A percentile compares a stretch with the other conserved stretches of the same genome.
These are phyloP conservation scores for Eupithecia tripunctaria DNA, from an alignment of 2,888 invertebrate species.

Conservation along the genomic window DNA sequence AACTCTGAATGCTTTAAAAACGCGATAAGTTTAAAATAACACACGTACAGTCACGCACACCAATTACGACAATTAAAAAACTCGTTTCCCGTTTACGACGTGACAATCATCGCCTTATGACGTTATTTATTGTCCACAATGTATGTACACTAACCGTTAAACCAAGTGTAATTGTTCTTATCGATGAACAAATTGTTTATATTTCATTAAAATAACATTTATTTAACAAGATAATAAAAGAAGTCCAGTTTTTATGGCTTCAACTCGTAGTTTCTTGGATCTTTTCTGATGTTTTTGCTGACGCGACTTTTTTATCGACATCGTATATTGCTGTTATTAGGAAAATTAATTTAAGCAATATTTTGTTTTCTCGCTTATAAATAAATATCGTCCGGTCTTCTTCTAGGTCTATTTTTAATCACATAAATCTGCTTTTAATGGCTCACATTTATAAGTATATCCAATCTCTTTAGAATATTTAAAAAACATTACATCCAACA, in stretches of 20 bases:
- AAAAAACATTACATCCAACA: conserved; percentile 18
- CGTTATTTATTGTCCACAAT: conserved; percentile 52
- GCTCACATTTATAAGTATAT: neutral
- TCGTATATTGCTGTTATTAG: too few relatives aligned
- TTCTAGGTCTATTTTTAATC: neutral
- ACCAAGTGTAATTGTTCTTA: conserved; percentile 33
- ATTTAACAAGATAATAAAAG: neutral
- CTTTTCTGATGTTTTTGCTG: too few relatives aligned
- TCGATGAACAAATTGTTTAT: conserved; percentile 39
- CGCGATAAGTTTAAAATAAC: neutral
- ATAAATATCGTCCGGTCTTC: too few relatives aligned
- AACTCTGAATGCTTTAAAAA: neutral
- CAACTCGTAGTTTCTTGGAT: neutral
- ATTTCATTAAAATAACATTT: conserved; percentile 3
- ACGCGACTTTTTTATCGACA: too few relatives aligned
- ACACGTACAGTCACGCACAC: conserved; percentile 26
- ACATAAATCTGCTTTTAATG: neutral
- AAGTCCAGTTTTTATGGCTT: neutral
- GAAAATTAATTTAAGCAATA: too few relatives aligned
- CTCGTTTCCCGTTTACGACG: conserved; percentile 54
- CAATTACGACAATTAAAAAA: conserved; percentile 65
- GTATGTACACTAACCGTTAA: conserved; percentile 20
- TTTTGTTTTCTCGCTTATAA: too few relatives aligned
- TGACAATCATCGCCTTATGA: conserved; percentile 54
- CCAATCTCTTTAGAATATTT: neutral